Base-by-base conservation (phyloP, 2,888 invertebrate species). In the Notodonta ziczac region DNA sequence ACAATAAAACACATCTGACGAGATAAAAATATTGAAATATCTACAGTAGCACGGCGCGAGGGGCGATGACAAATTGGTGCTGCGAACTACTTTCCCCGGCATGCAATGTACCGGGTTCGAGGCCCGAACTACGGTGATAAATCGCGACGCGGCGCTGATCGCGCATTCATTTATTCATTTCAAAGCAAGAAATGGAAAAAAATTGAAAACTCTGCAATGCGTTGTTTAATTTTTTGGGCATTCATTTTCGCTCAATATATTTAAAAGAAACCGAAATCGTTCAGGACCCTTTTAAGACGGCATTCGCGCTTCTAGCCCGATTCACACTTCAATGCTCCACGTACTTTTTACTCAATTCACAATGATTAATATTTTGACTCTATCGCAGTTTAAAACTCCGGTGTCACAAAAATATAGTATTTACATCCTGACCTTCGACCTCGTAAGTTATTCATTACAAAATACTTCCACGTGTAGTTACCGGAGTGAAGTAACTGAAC, bases 91-190 rank as follows among this genome's bases (percentile, higher is more conserved):
- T 67, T 62, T 60, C 62, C 48, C 58, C 54, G n/a, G 55, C 8
- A 3, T 40, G 40, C 39, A 14, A 48, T 48, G 54, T 59, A 40
- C 46, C 46, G 44, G 40, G 40, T 8, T 12, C 50, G 39, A 16
- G 40, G 54, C 51, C 51, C 59, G 67, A 53, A 53, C 48, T 65
- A 54, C 61, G 63, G 52, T 62, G 59, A 75, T 72, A 73, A 70
- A 76, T 67, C 58, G 56, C 48, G 46, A 56, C 54, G 2, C 24
- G 13, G 58, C 57, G 50, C 13, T 44, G 42, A 53, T 56, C 46
- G 54, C 54, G 59, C 59, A 57, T 65, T 62, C 62, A 62, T 65
- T 65, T 65, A 69, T 75, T 75, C 65, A 63, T 68, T 59, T 58
- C 52, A 32, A 32, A 52, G 13, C 24, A 12, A 32, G 7, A 39